Evolutionary conservation across 2,113 vertebrate genomes (phyloP), one percentile per base, ranked within the genome.

Genomic region (Pseudorhombus dupliciocellatus): DNA sequence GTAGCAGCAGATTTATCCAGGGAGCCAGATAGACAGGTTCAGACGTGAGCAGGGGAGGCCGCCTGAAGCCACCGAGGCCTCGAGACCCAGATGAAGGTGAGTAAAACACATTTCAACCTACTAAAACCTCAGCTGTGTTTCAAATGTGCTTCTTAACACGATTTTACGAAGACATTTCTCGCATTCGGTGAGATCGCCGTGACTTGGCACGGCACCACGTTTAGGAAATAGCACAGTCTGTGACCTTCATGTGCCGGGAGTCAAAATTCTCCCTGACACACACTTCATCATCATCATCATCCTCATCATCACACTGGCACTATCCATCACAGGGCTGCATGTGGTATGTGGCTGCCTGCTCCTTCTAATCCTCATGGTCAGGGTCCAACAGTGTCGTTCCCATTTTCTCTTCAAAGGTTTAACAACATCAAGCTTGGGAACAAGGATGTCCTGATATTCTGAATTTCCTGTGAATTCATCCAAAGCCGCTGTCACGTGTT

Each of bases 11-110:
- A 30, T 66, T 26, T 58, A 40, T 18, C 22, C 1, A 21, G 51
- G 57, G 53, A 51, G 31, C 4, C 6, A 72, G 58, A 48, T 18
- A 70, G 31, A 63, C 24, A 53, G 59, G 24, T 4, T 12, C 9
- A 46, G n/a, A 24, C 26, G 0, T 7, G 54, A 55, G 63, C 52
- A 81, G 82, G 53, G 77, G 54, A 84, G 11, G 57, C 26, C 21
- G 24, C 12, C 28, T 50, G 65, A 78, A 30, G 6, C 9, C 22
- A 31, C 4, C 15, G 73, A 56, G 68, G 77, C 61, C 76, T 80
- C 55, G 82, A 79, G 54, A 48, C 9, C 4, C 53, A 56, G 52
- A 59, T 24, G 1, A 73, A 87, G 86, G 89, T 89, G 84, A 81
- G 88, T 84, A 59, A 58, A 56, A 61, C 1, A 0, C 16, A 24